Conservation (phyloP, 1,140 invertebrate genomes). For the Lucilia cuprina region DNA sequence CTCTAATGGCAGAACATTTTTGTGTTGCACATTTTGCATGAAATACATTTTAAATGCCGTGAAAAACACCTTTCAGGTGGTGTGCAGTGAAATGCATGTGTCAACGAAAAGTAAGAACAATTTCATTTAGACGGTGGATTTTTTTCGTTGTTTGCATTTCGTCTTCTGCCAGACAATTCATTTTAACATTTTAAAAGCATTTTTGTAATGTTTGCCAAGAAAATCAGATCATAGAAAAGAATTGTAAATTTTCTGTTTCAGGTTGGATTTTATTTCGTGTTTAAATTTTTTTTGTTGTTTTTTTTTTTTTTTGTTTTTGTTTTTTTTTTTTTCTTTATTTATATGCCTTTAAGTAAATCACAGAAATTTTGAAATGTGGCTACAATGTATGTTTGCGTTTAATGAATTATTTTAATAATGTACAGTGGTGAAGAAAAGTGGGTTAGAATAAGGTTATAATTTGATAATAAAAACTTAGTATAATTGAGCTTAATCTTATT, state of each 20-base stretch:
- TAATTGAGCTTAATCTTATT: no score
- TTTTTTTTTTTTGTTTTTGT: background rate
- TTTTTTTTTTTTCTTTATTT: background rate
- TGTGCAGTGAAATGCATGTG: conserved; percentile 23
- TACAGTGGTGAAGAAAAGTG: background rate
- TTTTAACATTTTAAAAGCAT: conserved; percentile 33
- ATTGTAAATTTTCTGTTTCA: background rate
- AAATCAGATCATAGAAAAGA: background rate
- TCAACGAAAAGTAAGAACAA: background rate
- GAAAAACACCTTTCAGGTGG: conserved; percentile 36
- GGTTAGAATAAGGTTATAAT: no score
- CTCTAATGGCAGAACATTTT: conserved; percentile 15
- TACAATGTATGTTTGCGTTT: background rate
- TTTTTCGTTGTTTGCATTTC: background rate
- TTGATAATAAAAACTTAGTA: no score
- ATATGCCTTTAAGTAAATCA: background rate
- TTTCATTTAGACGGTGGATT: background rate
- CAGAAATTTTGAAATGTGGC: background rate
- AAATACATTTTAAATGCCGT: conserved; percentile 30
- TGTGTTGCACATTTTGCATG: background rate
- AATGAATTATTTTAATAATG: conserved; percentile 18
- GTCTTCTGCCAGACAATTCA: background rate
- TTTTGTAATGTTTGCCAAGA: conserved; percentile 20
- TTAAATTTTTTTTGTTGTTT: no score
- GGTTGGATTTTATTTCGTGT: background rate